Conservation (phyloP, 1,140 invertebrate species). For the Lysiphlebus fabarum region DNA sequence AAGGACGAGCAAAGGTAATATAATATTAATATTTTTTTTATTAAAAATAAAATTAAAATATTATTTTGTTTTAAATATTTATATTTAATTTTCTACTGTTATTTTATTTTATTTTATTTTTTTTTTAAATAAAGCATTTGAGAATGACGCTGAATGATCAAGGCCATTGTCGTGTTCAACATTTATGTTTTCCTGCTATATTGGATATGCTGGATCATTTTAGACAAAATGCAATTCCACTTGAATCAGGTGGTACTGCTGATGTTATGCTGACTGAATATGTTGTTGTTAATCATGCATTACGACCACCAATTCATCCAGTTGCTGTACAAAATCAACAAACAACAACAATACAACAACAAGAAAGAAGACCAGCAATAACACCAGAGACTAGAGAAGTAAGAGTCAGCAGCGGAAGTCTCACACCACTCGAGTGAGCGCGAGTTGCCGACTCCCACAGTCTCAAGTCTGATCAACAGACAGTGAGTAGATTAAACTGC, state of each 20-base stretch:
- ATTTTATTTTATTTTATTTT: too few relatives aligned
- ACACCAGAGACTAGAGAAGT: constrained; percentile 54
- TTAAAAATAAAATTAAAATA: too few relatives aligned
- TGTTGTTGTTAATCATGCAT: constrained; percentile 61
- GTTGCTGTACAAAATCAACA: constrained; percentile 29
- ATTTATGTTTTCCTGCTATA: constrained; percentile 94
- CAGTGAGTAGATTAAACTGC: constrained; percentile 52
- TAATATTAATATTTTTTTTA: constrained; percentile 11
- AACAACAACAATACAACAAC: constrained; percentile 33
- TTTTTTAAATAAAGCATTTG: too few relatives aligned
- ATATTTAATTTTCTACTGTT: too few relatives aligned
- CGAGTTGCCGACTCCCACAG: constrained; percentile 54
- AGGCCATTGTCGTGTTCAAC: constrained; percentile 91
- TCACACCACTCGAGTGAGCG: constrained; percentile 54
- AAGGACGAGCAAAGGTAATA: constrained; percentile 77
- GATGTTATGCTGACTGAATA: constrained; percentile 96
- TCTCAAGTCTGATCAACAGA: constrained; percentile 54
- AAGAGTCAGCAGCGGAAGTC: constrained; percentile 56
- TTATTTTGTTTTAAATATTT: too few relatives aligned
- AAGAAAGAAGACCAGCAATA: constrained; percentile 47
- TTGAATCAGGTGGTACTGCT: constrained; percentile 92
- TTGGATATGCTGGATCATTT: constrained; percentile 97
- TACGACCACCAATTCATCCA: constrained; percentile 32
- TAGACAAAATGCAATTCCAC: constrained; percentile 87
- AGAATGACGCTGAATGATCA: constrained; percentile 90